phyloP scores from a whole-genome alignment of 2,888 invertebrate species.

The Matsumyia berberina region DNA sequence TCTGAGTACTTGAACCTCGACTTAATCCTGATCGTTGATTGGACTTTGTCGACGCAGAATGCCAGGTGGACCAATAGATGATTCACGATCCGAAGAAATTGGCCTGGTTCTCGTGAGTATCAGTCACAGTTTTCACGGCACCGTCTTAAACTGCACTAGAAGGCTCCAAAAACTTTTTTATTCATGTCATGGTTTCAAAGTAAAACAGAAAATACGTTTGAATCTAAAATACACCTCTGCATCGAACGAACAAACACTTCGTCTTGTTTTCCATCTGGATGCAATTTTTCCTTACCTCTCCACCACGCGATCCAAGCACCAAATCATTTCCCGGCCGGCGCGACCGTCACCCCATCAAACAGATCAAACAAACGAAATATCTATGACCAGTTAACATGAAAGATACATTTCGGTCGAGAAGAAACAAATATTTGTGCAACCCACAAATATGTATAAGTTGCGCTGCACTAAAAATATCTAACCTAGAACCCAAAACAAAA shows the following conservation, averaged over 20 bases:
- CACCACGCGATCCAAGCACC: slow-evolving; percentile 3
- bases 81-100: no score
- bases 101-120: no score
- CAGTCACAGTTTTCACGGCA: no score
- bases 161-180: no score
- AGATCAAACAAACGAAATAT: slow-evolving; percentile 53
- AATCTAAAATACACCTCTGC: background rate
- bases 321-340: background rate
- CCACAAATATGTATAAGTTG: slow-evolving; percentile 53
- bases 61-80: no score
- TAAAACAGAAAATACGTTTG: background rate
- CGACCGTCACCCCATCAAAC: background rate
- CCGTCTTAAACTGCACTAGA: no score
- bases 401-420: slow-evolving; percentile 27
- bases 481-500: slow-evolving; percentile 72
- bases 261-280: slow-evolving; percentile 30
- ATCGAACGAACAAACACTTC: slow-evolving; percentile 21
- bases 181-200: slow-evolving; percentile 7
- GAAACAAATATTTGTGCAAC: slow-evolving; percentile 44
- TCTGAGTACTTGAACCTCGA: no score
- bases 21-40: no score
- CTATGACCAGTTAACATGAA: slow-evolving; percentile 44
- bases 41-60: no score
- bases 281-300: background rate
- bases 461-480: slow-evolving; percentile 67